Conservation (phyloP, 2,888 invertebrate genomes). For the Lithosia quadra region DNA sequence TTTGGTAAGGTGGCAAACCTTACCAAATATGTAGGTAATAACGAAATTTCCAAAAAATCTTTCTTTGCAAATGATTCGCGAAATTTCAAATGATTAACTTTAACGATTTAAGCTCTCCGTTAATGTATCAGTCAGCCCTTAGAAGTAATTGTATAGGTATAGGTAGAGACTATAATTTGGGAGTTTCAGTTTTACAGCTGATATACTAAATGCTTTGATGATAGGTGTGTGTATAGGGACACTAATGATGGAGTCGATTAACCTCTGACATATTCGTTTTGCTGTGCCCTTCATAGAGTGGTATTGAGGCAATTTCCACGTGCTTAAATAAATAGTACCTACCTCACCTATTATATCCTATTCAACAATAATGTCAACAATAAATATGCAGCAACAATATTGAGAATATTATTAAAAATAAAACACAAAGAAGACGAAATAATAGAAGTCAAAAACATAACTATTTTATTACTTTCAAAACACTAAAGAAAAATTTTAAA, state of each 20-base stretch:
- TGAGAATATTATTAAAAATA: not conserved
- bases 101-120: not conserved
- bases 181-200: not conserved
- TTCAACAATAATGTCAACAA: rapidly evolving
- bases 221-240: not conserved
- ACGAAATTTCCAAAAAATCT: too few species aligned
- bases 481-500: constrained; percentile 4
- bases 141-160: too few species aligned
- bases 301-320: not conserved
- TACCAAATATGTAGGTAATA: too few species aligned
- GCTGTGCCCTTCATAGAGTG: not conserved
- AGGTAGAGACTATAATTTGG: not conserved
- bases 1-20: too few species aligned
- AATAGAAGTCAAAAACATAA: not conserved
- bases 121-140: not conserved
- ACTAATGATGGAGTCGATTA: constrained; percentile 7
- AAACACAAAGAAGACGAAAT: not conserved
- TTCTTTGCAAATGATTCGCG: too few species aligned
- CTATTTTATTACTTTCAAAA: not conserved
- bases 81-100: too few species aligned
- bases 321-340: not conserved
- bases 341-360: not conserved
- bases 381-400: not conserved
- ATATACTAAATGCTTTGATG: not conserved
- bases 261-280: not conserved